Base-by-base conservation (phyloP, 2,797 vertebrate species). In the Nannoperca obscura region DNA sequence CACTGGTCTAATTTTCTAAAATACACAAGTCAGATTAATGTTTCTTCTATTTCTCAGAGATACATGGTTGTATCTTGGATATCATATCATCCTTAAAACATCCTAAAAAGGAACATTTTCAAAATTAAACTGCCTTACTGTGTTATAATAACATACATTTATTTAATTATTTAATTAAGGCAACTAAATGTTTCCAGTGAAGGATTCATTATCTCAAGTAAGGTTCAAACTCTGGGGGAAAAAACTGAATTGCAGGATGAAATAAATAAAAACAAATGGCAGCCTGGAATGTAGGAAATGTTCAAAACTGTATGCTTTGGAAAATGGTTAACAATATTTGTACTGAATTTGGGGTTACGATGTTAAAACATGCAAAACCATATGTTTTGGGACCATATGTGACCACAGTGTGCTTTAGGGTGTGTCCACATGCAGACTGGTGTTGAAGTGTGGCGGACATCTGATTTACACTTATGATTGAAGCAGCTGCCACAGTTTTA, bases 401-500 rank as follows among this genome's bases (percentile, higher is more conserved):
- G 55, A 79, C 81, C 53, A 60, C 40, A 13, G 15, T 42, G 34
- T 38, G 49, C 19, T 47, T 60, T 27, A 38, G 47, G 30, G 27
- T 63, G 49, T 36, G 36, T 85, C 24, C 46, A 46, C 12, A 10
- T 32, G 61, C 7, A 54, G 10, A 11, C 17, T 49, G 49, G 46
- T 71, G 74, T 40, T 59, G 40, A 70, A 42, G 66, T 38, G n/a
- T 71, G 66, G 17, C 13, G 49, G 32, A 32, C 3, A 38, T 77
- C 49, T 71, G 83, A 82, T 86, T 89, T 81, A 77, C 38, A 80
- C 64, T 82, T 59, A 85, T 73, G 81, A 77, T 71, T 47, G 40
- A 86, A 86, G 76, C 85, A 89, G 85, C 81, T 89, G 76, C 44
- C 66, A 71, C 38, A 24, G 64, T 71, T 86, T 83, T 69, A 78